These are phyloP conservation scores for Ceratosolen solmsi DNA, from an alignment of 1,140 invertebrate genomes.

Conservation along the genomic window DNA sequence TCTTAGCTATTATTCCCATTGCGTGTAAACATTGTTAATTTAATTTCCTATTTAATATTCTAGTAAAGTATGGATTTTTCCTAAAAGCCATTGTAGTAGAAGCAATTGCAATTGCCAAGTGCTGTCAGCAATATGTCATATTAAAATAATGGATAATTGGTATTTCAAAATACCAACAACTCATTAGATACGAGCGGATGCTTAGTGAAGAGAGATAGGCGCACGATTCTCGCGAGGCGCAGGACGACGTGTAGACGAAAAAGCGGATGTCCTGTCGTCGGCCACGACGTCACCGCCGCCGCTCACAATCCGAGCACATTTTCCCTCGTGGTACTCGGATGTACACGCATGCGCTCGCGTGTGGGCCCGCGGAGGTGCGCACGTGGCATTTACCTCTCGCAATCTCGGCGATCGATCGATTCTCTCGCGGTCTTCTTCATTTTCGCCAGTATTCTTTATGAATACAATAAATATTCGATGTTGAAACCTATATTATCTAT, in stretches of 20 bases:
- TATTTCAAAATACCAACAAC: neutral
- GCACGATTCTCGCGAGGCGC: neutral
- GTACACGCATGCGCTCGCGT: neutral
- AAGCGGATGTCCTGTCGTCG: constrained; percentile 31
- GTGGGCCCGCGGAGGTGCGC: neutral
- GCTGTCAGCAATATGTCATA: neutral
- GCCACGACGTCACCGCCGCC: too few species aligned
- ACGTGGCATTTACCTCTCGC: constrained; percentile 15
- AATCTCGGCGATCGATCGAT: neutral
- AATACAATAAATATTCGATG: constrained; percentile 34
- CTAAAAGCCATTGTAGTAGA: too few species aligned
- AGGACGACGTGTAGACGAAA: neutral
- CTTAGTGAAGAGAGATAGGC: neutral
- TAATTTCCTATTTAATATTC: too few species aligned
- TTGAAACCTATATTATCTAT: constrained; percentile 34
- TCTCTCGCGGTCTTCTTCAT: neutral
- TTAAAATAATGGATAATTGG: neutral
- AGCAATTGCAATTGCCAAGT: too few species aligned
- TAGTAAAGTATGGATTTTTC: too few species aligned
- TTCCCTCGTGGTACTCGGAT: neutral
- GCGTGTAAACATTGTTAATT: too few species aligned
- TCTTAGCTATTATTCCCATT: too few species aligned
- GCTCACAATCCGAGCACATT: constrained; percentile 14
- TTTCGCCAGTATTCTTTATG: constrained; percentile 2
- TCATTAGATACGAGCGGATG: neutral